These are phyloP conservation scores for Centrocercus urophasianus DNA, from an alignment of 2,113 vertebrate species.

Conservation along the genomic window DNA sequence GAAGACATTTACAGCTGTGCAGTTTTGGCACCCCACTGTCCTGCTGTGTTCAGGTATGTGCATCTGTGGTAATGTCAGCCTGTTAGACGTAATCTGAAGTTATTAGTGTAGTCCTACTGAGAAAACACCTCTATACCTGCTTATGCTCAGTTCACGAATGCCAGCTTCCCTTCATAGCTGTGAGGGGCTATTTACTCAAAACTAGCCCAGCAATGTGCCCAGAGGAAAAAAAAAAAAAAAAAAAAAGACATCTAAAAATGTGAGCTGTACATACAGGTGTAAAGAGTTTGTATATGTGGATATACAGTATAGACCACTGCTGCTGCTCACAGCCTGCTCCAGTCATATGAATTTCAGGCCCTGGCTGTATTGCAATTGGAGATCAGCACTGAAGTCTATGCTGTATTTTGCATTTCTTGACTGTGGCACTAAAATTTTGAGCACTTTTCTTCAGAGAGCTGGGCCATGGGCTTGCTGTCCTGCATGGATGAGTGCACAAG, in stretches of 20 bases:
- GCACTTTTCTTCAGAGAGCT: neutral
- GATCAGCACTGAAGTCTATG: rapidly evolving
- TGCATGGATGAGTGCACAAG: neutral
- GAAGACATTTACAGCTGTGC: neutral
- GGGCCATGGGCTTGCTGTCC: neutral
- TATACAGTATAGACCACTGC: rapidly evolving
- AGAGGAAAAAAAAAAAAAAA: neutral
- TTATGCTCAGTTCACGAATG: neutral
- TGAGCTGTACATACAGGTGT: neutral
- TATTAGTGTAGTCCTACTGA: neutral
- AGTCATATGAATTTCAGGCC: neutral
- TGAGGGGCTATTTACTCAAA: neutral
- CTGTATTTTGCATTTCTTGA: neutral
- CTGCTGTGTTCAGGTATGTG: neutral
- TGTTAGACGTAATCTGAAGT: neutral
- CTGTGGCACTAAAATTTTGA: neutral
- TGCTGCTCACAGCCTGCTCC: neutral
- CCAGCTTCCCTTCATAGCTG: neutral
- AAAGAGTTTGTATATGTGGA: neutral
- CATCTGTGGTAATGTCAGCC: neutral
- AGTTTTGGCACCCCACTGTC: neutral
- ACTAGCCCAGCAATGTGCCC: neutral
- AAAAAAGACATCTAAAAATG: neutral
- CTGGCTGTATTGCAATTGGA: neutral
- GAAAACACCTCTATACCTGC: neutral